Evolutionary conservation across 2,797 vertebrate genomes (phyloP).

Genomic region (Caiman crocodilus): DNA sequence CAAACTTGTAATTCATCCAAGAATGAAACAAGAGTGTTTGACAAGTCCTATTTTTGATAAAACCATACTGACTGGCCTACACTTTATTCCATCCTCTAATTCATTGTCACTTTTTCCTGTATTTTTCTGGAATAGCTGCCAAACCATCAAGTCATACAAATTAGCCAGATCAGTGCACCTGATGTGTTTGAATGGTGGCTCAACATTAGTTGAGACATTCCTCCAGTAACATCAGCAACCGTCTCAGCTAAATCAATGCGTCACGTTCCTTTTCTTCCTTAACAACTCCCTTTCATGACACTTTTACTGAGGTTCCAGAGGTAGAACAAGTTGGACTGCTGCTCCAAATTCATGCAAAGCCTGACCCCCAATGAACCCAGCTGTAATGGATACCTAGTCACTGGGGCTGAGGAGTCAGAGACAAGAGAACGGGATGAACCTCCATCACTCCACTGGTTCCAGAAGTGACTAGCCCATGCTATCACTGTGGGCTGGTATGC

Average conservation of each 20-base stretch:
- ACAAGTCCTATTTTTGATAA: not conserved
- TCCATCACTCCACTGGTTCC: too few species aligned
- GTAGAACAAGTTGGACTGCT: too few species aligned
- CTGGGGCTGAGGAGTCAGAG: too few species aligned
- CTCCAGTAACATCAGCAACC: not conserved
- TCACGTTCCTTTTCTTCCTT: not conserved
- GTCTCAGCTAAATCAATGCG: not conserved
- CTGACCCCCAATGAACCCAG: too few species aligned
- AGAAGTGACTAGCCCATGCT: too few species aligned
- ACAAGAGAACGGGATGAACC: too few species aligned
- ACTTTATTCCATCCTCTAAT: not conserved
- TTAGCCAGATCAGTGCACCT: not conserved
- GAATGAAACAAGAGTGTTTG: not conserved
- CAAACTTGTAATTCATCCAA: not conserved
- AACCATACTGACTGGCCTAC: not conserved
- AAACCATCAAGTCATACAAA: not conserved
- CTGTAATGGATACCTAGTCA: too few species aligned
- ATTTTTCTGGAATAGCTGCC: not conserved
- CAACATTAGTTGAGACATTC: not conserved
- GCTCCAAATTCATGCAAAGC: too few species aligned
- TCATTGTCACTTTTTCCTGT: not conserved
- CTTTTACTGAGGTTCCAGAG: not conserved
- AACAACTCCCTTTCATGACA: not conserved
- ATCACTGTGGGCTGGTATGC: rapidly evolving
- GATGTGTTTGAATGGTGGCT: not conserved